Base-by-base conservation (phyloP, 2,113 vertebrate species). In the Candoia aspera region DNA sequence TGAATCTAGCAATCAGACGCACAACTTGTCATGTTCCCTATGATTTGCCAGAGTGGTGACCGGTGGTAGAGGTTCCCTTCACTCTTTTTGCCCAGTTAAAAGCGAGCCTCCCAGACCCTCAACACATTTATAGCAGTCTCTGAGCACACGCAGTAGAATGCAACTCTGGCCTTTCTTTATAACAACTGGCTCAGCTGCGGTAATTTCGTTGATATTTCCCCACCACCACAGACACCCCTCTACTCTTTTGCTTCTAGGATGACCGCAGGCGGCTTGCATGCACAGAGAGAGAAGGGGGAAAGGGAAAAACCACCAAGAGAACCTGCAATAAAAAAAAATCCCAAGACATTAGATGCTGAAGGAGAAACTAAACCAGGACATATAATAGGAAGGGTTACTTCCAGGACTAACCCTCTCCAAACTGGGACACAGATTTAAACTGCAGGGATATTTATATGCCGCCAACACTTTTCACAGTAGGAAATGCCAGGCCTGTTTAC, bases 281-380 rank as follows among this genome's bases (percentile, higher is more conserved):
- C 5, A 42, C 33, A 42, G 13, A 29, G 12, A 91, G 19, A 79
- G n/a, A 37, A 57, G 10, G 15, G 0, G 10, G 9, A 17, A 21
- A 21, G 10, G 79, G 86, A 91, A 93, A 90, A 96, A 96, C 92
- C 95, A 96, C 96, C 94, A 95, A 64, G 87, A 90, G 84, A 91
- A 96, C 90, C 85, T 93, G 90, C 94, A 86, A 94, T 95, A 91
- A 96, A 96, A 95, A 92, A 95, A 88, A 94, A 93, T 93, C 95
- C 92, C 90, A 93, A 95, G 46, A 6, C 94, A 95, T 96, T 95
- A 93, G 92, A 94, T 93, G 94, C 87, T 0, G 24, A 92, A 91
- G 94, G 94, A 95, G 94, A 96, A 96, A 94, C 96, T 96, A 95
- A 94, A 88, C 0, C 3, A 26, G 89, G 95, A 95, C 15, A 0